A percentile compares a stretch with the other conserved stretches of the same genome.
phyloP scores from a whole-genome alignment of 2,888 invertebrate species.

The Lagria hirta region DNA sequence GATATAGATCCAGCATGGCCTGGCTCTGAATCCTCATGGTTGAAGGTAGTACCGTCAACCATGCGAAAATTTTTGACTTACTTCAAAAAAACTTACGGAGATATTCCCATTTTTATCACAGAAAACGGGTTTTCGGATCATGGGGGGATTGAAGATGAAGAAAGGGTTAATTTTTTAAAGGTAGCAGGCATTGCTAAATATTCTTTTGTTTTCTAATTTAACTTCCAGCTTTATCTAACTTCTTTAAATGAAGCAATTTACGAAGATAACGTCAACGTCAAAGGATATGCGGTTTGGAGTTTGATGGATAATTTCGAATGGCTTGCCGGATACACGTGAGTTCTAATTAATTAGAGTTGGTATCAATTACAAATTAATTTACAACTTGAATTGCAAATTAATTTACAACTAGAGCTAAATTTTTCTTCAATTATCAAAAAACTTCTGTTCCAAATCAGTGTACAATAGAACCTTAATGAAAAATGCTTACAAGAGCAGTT shows the following conservation, averaged over 20 bases:
- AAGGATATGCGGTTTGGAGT: slow-evolving; percentile 63
- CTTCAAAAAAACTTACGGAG: slow-evolving; percentile 48
- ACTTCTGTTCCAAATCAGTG: too few species aligned
- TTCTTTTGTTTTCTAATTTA: slow-evolving; percentile 9
- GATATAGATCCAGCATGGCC: slow-evolving; percentile 64
- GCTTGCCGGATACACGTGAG: slow-evolving; percentile 57
- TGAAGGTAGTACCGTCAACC: slow-evolving; percentile 58
- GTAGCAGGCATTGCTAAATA: slow-evolving; percentile 5
- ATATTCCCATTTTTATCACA: slow-evolving; percentile 59
- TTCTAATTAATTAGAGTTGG: too few species aligned
- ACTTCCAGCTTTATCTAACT: slow-evolving; percentile 28
- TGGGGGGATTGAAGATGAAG: slow-evolving; percentile 55
- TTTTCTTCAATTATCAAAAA: too few species aligned
- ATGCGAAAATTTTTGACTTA: slow-evolving; percentile 59
- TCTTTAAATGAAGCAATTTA: slow-evolving; percentile 36
- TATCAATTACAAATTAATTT: too few species aligned
- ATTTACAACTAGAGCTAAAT: too few species aligned
- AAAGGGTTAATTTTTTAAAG: slow-evolving; percentile 49
- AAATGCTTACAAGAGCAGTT: too few species aligned
- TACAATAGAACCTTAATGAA: too few species aligned
- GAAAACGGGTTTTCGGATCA: slow-evolving; percentile 61
- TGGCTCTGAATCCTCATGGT: slow-evolving; percentile 38
- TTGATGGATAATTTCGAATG: slow-evolving; percentile 67
- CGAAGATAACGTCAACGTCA: slow-evolving; percentile 54
- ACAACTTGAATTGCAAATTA: too few species aligned